Evolutionary conservation across 1,140 invertebrate species (phyloP), one percentile per base, ranked within the genome.

Genomic region (Neelides sp.): DNA sequence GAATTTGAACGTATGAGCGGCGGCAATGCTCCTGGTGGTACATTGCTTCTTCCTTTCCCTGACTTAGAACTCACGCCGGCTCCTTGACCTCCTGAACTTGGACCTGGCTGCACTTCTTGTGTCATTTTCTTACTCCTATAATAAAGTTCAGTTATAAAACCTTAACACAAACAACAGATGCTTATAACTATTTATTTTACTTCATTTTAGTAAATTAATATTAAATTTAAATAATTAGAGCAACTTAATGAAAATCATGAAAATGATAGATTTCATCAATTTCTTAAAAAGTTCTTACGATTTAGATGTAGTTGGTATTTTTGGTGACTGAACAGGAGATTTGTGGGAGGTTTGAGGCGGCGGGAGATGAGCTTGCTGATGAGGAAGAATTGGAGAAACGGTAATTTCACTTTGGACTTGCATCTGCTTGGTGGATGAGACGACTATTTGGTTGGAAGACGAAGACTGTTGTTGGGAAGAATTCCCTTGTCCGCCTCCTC

Each of bases 1-100:
- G 58, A 61, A 48, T 57, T 61, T 2, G 58, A 57, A 15, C 54
- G 44, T 17, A 40, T 22, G 12, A 61, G 23, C 22, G 45, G 42
- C 7, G 48, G 26, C 12, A 49, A 39, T 23, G 41, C 26, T 23
- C 47, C 28, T n/a, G 54, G 49, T n/a, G 58, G 40, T 36, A n/a
- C n/a, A n/a, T n/a, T n/a, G n/a, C n/a, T n/a, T n/a, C n/a, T 61
- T 23, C 36, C 20, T 50, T 57, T 59, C 28, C 35, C 22, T 20
- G 15, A 19, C 7, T 32, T 35, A n/a, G 5, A 8, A n/a, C 17
- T 23, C 24, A 26, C 3, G 10, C 47, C 23, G 35, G 48, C 48
- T 28, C 34, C 40, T 43, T 42, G 17, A 42, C 39, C n/a, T n/a
- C n/a, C 30, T 43, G 26, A 27, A n/a, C 46, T 42, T 2, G 52